Conservation (phyloP, 2,797 vertebrate genomes). For the Clamator glandarius region DNA sequence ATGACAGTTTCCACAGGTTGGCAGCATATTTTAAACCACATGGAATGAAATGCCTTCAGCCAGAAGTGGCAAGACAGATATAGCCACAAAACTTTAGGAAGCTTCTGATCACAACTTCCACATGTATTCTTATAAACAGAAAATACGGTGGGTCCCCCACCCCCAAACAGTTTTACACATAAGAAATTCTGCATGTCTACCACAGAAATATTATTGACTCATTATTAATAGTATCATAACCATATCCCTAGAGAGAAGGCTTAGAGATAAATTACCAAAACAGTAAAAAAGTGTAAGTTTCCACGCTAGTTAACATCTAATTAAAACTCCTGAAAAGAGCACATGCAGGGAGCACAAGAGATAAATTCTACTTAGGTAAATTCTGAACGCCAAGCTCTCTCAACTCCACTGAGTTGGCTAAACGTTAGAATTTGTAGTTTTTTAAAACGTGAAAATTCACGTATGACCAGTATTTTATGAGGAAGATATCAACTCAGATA, state of each 20-base stretch:
- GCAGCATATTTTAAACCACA: fast-evolving
- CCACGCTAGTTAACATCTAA: background rate
- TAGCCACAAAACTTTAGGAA: background rate
- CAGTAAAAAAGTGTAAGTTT: background rate
- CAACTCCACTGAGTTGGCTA: too few species aligned
- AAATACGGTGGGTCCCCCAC: background rate
- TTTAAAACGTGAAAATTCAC: background rate
- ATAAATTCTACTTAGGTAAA: too few species aligned
- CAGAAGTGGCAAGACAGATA: background rate
- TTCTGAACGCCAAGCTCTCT: too few species aligned
- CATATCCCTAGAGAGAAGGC: background rate
- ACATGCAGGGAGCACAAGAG: background rate
- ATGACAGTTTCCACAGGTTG: background rate
- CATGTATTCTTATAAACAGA: background rate
- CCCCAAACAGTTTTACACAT: background rate
- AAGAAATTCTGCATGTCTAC: background rate
- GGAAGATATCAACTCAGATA: background rate
- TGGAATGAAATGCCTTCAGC: background rate
- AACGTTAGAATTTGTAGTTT: background rate
- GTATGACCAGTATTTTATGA: background rate
- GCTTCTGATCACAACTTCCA: background rate
- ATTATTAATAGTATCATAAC: background rate
- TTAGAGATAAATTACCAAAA: background rate
- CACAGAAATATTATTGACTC: background rate
- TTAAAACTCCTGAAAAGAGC: background rate